phyloP scores from a whole-genome alignment of 2,888 invertebrate species.

The Hemaris fuciformis region DNA sequence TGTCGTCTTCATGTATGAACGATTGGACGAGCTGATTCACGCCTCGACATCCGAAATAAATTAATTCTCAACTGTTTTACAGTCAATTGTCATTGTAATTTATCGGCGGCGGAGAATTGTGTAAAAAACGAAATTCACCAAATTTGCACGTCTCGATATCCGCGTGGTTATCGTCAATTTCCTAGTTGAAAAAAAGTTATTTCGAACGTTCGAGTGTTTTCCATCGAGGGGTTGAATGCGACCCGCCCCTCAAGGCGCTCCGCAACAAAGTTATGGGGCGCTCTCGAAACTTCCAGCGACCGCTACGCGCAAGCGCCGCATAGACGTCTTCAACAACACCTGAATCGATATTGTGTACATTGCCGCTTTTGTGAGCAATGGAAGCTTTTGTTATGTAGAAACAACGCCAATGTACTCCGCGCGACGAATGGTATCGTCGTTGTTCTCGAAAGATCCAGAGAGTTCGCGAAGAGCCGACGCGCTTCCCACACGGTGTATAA shows the following conservation, averaged over 20 bases:
- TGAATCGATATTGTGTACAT: slow-evolving; percentile 19
- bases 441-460: slow-evolving; percentile 40
- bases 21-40: slow-evolving; percentile 41
- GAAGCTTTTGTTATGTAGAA: background rate
- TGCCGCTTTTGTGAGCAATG: slow-evolving; percentile 20
- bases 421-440: background rate
- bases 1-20: slow-evolving; percentile 38
- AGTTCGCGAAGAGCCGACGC: slow-evolving; percentile 57
- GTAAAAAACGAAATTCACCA: background rate
- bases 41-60: slow-evolving; percentile 27
- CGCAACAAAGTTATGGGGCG: background rate
- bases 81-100: slow-evolving; percentile 18
- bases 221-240: background rate
- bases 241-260: background rate
- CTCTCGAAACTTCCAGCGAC: slow-evolving; percentile 25
- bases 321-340: slow-evolving; percentile 6
- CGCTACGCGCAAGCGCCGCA: slow-evolving; percentile 26
- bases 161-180: background rate
- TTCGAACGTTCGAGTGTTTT: background rate
- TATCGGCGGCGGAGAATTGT: background rate
- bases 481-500: slow-evolving; percentile 59
- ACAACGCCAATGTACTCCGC: background rate
- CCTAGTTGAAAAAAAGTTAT: background rate
- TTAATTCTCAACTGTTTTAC: slow-evolving; percentile 17
- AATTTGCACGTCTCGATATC: background rate